Evolutionary conservation across 2,888 invertebrate species (phyloP), one percentile per base, ranked within the genome.

Genomic region (Agriopis aurantiaria): DNA sequence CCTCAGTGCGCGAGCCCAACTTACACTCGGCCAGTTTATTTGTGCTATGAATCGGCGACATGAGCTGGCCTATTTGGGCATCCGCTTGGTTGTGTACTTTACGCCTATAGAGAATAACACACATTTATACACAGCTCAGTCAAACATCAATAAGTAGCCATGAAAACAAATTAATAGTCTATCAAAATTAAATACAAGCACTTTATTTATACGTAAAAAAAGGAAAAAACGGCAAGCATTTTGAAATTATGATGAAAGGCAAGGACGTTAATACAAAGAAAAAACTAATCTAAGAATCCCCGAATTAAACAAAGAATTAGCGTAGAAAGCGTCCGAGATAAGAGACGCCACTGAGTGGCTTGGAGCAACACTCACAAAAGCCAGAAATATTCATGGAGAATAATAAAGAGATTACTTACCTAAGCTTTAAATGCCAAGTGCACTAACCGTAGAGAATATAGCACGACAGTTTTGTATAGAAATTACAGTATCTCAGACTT

Each of bases 311-410:
- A 59, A 64, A 57, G 53, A 64, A 68, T 65, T 60, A 56, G 60
- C 64, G 60, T 59, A 46, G 60, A 61, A 64, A 65, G 49, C 41
- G 56, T 43, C 33, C 43, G 52, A 61, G 69, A 69, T 62, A 65
- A 65, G 69, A 14, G 58, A 14, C 23, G 40, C 43, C 0, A 3
- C 55, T 8, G 12, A 7, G 33, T 33, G 12, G 10, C 17, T 51
- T 57, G 0, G 12, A 40, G 59, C 59, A 48, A 49, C 64, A 59
- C 63, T 17, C 64, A 41, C 58, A 58, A 63, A 60, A 53, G 61
- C 63, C 12, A 52, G 46, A 68, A 58, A 71, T 71, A 71, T 71
- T 71, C 71, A 68, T 68, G 61, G 57, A 51, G 71, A 67, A 71
- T 71, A 68, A 68, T 71, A 71, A 68, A 57, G 53, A 68, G 71